Evolutionary conservation across 2,113 vertebrate genomes (phyloP).

Genomic region (Megaceryle maxima): DNA sequence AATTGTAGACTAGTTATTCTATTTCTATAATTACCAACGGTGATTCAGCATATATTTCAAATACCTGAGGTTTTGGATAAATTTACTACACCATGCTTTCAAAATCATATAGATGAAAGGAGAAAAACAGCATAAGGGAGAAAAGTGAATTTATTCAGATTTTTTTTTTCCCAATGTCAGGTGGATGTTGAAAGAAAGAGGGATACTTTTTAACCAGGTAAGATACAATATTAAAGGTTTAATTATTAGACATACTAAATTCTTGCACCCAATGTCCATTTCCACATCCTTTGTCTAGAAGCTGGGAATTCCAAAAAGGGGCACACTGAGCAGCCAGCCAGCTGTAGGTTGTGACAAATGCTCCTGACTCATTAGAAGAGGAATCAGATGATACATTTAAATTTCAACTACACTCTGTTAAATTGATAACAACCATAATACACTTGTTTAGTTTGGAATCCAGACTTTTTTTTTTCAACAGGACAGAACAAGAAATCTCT

Average conservation of each 20-base stretch:
- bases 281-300: not conserved
- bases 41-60: constrained; percentile 32
- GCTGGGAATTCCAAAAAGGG: not conserved
- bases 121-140: not conserved
- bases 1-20: not conserved
- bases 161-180: not conserved
- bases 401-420: not conserved
- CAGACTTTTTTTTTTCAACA: not conserved
- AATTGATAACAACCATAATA: not conserved
- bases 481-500: not conserved
- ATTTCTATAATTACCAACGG: constrained; percentile 22
- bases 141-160: not conserved
- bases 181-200: not conserved
- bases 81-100: not conserved
- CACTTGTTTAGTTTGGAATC: not conserved
- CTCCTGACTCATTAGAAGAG: not conserved
- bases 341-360: not conserved
- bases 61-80: not conserved
- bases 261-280: not conserved
- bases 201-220: not conserved
- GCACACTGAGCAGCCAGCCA: rapidly evolving
- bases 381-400: not conserved
- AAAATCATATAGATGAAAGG: not conserved
- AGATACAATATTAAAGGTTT: not conserved
- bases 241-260: not conserved